Conservation (phyloP, 2,888 invertebrate species). For the Diaphora mendica region DNA sequence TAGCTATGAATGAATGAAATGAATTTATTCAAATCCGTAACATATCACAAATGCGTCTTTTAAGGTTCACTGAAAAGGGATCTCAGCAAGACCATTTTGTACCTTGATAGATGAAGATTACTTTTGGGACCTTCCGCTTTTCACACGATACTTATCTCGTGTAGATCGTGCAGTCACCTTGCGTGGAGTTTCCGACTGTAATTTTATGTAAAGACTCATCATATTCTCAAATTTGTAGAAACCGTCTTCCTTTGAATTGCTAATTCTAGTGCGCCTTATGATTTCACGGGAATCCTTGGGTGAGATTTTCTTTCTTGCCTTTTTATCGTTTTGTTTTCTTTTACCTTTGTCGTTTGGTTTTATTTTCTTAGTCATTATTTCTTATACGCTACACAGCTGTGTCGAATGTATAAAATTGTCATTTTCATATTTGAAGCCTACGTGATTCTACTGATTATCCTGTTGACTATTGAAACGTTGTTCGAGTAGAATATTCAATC, state of each 20-base stretch:
- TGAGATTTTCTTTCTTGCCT: slow-evolving; percentile 40
- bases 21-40: slow-evolving; percentile 56
- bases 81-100: slow-evolving; percentile 41
- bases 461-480: slow-evolving; percentile 33
- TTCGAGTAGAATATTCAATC: slow-evolving; percentile 23
- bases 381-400: slow-evolving; percentile 20
- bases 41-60: slow-evolving; percentile 54
- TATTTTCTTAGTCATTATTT: slow-evolving; percentile 57
- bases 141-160: slow-evolving; percentile 53
- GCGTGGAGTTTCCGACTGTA: slow-evolving; percentile 45
- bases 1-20: too few species aligned
- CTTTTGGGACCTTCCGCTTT: slow-evolving; percentile 55
- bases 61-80: slow-evolving; percentile 54
- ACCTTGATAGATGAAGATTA: slow-evolving; percentile 59
- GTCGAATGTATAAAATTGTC: slow-evolving; percentile 33
- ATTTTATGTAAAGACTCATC: slow-evolving; percentile 61
- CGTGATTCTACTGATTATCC: slow-evolving; percentile 49
- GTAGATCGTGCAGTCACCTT: slow-evolving; percentile 55
- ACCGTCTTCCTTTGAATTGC: slow-evolving; percentile 67
- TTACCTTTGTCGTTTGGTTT: slow-evolving; percentile 55
- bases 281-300: slow-evolving; percentile 30
- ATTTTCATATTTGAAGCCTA: slow-evolving; percentile 46
- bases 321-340: slow-evolving; percentile 47
- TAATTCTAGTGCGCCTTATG: slow-evolving; percentile 57
- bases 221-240: slow-evolving; percentile 70